These are phyloP conservation scores for Zootermopsis nevadensis DNA, from an alignment of 2,888 invertebrate species.

Conservation along the genomic window DNA sequence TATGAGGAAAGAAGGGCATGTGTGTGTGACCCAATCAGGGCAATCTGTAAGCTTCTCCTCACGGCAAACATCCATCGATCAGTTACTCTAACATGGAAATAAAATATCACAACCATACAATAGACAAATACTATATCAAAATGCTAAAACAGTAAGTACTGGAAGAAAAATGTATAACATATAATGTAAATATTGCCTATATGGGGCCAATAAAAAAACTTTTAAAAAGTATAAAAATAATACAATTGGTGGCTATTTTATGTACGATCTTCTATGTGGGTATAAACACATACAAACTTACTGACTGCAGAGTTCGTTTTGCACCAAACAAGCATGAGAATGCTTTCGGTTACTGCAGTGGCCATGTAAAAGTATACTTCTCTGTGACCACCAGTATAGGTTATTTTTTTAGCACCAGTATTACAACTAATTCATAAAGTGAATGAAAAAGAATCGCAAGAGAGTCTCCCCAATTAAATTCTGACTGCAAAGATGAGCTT, in stretches of 20 bases:
- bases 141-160: slow-evolving; percentile 40
- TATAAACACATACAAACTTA: slow-evolving; percentile 14
- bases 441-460: slow-evolving; percentile 5
- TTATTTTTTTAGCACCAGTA: slow-evolving; percentile 23
- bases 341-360: neutral
- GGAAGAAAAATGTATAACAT: slow-evolving; percentile 29
- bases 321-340: neutral
- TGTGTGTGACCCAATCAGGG: neutral
- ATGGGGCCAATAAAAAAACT: slow-evolving; percentile 11
- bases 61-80: slow-evolving; percentile 25
- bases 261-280: neutral
- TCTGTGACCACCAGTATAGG: neutral
- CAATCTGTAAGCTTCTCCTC: slow-evolving; percentile 18
- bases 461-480: slow-evolving; percentile 5
- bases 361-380: neutral
- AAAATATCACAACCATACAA: slow-evolving; percentile 53
- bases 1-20: slow-evolving; percentile 54
- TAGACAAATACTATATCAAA: slow-evolving; percentile 50
- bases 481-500: slow-evolving; percentile 11
- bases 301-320: slow-evolving; percentile 1
- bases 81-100: slow-evolving; percentile 49
- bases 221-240: slow-evolving; percentile 33
- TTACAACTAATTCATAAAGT: slow-evolving; percentile 15
- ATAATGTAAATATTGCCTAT: slow-evolving; percentile 20
- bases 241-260: slow-evolving; percentile 15